Evolutionary conservation across 2,113 vertebrate genomes (phyloP).

Genomic region (Neofelis nebulosa): DNA sequence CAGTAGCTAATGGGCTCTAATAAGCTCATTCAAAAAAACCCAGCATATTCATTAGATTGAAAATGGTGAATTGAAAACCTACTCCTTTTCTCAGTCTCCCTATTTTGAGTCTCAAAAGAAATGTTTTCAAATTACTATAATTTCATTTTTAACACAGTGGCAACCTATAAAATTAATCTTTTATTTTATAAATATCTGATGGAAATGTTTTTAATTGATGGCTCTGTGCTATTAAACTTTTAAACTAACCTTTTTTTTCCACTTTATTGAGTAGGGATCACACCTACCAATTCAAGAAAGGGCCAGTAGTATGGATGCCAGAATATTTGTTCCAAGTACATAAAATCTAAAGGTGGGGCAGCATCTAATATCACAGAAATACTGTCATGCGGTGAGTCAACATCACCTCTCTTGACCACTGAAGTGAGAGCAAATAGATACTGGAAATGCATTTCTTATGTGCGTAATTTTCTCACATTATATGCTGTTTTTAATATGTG

Average conservation of each 20-base stretch:
- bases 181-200: neutral
- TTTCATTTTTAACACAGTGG: neutral
- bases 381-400: neutral
- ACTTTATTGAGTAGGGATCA: neutral
- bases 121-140: neutral
- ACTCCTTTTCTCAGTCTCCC: neutral
- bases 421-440: neutral
- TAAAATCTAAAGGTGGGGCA: neutral
- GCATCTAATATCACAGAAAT: neutral
- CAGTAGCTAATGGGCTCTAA: neutral
- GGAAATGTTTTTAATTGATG: neutral
- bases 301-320: neutral
- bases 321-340: neutral
- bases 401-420: neutral
- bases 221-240: neutral
- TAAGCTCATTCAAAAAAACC: neutral
- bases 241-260: neutral
- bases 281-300: neutral
- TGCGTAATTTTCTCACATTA: neutral
- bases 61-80: neutral
- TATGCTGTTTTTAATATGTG: neutral
- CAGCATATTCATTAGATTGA: neutral
- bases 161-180: neutral
- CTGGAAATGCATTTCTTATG: fast-evolving
- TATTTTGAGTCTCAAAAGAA: neutral